Evolutionary conservation across 2,888 invertebrate genomes (phyloP).

Genomic region (Corbicula japonica): DNA sequence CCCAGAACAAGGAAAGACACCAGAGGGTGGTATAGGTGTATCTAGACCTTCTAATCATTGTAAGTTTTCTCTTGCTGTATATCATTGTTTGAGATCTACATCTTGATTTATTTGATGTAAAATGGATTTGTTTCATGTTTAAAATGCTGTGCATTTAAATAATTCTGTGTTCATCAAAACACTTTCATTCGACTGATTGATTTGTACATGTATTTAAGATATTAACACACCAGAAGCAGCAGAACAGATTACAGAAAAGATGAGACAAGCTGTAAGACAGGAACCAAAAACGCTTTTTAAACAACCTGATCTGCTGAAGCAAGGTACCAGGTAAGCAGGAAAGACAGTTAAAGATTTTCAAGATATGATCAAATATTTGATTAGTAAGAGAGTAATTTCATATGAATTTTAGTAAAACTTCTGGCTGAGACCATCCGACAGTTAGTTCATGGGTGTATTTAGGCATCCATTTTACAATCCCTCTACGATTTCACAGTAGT

Average conservation of each 20-base stretch:
- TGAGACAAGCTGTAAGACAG: constrained; percentile 58
- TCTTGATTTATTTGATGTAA: too few species aligned
- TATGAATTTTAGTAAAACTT: too few species aligned
- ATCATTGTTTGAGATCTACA: too few species aligned
- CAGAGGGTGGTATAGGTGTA: constrained; percentile 45
- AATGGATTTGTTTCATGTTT: too few species aligned
- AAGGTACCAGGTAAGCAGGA: constrained; percentile 14
- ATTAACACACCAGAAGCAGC: constrained; percentile 75
- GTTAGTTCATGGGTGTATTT: too few species aligned
- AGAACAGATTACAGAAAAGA: constrained; percentile 59
- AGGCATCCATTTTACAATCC: too few species aligned
- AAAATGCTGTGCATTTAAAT: too few species aligned
- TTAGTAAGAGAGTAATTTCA: too few species aligned
- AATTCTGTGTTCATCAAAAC: too few species aligned
- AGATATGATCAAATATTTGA: not conserved
- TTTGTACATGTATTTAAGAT: constrained; percentile 17
- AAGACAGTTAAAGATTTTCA: not conserved
- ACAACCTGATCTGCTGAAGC: constrained; percentile 18
- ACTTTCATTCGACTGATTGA: too few species aligned
- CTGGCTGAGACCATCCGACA: too few species aligned
- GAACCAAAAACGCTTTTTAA: constrained; percentile 59
- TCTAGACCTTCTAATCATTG: constrained; percentile 41
- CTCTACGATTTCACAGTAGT: too few species aligned
- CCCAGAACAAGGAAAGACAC: constrained; percentile 59
- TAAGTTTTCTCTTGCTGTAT: constrained; percentile 19